Evolutionary conservation across 2,113 vertebrate genomes (phyloP).

Genomic region (Isurus oxyrinchus): DNA sequence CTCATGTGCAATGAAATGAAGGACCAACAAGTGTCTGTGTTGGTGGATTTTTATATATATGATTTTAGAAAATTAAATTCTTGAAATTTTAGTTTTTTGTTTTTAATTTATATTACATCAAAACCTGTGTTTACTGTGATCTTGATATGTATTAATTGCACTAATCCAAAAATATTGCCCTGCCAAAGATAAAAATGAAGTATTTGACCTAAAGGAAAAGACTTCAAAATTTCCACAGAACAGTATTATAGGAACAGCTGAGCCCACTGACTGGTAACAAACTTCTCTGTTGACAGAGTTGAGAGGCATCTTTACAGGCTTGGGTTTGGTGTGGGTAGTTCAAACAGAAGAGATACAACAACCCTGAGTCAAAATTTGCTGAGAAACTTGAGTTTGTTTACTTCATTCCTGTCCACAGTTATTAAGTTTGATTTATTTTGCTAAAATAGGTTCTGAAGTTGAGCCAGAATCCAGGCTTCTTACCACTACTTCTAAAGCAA

Average conservation of each 20-base stretch:
- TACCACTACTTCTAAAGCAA: neutral
- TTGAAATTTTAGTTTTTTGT: neutral
- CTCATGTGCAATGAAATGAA: neutral
- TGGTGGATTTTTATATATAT: neutral
- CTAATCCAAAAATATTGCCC: neutral
- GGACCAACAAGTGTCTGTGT: neutral
- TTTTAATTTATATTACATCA: neutral
- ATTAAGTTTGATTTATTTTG: neutral
- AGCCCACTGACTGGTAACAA: neutral
- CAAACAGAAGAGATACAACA: neutral
- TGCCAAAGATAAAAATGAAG: neutral
- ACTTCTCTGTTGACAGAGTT: neutral
- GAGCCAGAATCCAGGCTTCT: neutral
- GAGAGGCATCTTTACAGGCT: neutral
- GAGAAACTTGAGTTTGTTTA: neutral
- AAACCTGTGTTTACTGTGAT: neutral
- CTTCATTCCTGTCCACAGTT: neutral
- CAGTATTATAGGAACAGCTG: neutral
- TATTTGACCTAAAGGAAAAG: neutral
- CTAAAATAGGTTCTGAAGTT: neutral
- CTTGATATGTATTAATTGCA: neutral
- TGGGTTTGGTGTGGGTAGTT: neutral
- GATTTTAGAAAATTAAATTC: neutral
- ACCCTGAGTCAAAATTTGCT: neutral
- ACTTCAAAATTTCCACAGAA: neutral